Base-by-base conservation (phyloP, 2,113 vertebrate species). In the Hippocampus mohnikei region DNA sequence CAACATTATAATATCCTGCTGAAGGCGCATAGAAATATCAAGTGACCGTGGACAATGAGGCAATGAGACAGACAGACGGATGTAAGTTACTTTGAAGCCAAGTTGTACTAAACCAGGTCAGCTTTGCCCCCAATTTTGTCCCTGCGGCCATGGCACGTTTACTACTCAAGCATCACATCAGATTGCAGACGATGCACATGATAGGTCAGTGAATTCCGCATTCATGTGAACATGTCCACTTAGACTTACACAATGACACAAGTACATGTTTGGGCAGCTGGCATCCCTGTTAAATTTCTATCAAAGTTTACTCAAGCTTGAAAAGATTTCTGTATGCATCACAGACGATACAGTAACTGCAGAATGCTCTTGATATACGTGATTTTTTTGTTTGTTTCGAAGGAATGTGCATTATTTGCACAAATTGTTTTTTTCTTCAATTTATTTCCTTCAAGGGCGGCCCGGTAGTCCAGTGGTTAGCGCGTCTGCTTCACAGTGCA, bases 191-290 rank as follows among this genome's bases (percentile, higher is more conserved):
- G 21, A 23, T 21, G 62, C 65, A 69, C 33, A 63, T 63, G 40
- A 50, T 69, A 68, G 53, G 56, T 74, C 73, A 76, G 5, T 69
- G 71, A 68, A 62, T 70, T 66, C 56, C 55, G 50, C 65, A 69
- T 50, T 73, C 40, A 75, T 41, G 62, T 58, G 58, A 56, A 70
- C 37, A 74, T 8, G 40, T 60, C 48, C 53, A 66, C 46, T 25
- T 25, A 56, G 10, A 58, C 25, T 15, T 13, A 44, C 27, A 9
- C 46, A 70, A 18, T 56, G 25, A 52, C 65, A 48, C 42, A 74
- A 59, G 65, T 44, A 71, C 29, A 64, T 40, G 23, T 25, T 27
- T 46, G 44, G 40, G 42, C 67, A 67, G 52, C 67, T 66, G 67
- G 10, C 62, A 33, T 61, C 37, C 50, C 9, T 65, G 59, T 61